Percentiles rank a stretch among this genome's conserved stretches.
Evolutionary conservation across 2,797 vertebrate genomes (phyloP).

Genomic region (Chloroceryle inda): DNA sequence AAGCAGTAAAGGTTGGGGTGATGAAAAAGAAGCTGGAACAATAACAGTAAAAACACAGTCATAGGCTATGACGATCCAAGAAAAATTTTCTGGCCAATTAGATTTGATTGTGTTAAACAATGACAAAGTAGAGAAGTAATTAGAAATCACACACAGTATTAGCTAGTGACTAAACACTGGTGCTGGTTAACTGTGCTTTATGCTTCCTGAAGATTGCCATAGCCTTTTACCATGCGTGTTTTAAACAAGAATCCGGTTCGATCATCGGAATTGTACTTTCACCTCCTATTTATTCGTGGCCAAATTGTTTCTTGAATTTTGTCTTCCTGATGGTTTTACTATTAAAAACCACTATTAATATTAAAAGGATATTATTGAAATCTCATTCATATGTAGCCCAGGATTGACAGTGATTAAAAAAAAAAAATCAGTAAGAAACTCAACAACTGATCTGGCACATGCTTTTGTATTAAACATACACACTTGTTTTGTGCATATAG

Average conservation of each 20-base stretch:
- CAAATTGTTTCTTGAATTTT: background rate
- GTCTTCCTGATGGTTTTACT: background rate
- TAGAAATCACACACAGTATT: conserved; percentile 65
- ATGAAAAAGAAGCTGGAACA: conserved; percentile 76
- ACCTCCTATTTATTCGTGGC: background rate
- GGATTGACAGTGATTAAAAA: background rate
- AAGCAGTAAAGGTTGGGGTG: conserved; percentile 74
- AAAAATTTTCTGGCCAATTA: conserved; percentile 81
- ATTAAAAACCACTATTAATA: background rate
- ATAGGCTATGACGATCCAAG: conserved; percentile 57
- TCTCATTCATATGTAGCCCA: background rate
- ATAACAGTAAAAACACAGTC: conserved; percentile 74
- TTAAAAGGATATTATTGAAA: background rate
- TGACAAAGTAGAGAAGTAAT: conserved; percentile 77
- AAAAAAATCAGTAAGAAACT: background rate
- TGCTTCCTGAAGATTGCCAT: conserved; percentile 14
- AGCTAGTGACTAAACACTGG: conserved; percentile 37
- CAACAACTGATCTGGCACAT: background rate
- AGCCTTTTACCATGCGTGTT: background rate
- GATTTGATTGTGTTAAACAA: conserved; percentile 78
- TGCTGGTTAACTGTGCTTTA: conserved; percentile 52
- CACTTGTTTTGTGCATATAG: background rate
- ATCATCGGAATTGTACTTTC: background rate
- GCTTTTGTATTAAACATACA: background rate
- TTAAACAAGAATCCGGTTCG: background rate